Base-by-base conservation (phyloP, 2,888 invertebrate species). In the Ichneumoninae sp. region DNA sequence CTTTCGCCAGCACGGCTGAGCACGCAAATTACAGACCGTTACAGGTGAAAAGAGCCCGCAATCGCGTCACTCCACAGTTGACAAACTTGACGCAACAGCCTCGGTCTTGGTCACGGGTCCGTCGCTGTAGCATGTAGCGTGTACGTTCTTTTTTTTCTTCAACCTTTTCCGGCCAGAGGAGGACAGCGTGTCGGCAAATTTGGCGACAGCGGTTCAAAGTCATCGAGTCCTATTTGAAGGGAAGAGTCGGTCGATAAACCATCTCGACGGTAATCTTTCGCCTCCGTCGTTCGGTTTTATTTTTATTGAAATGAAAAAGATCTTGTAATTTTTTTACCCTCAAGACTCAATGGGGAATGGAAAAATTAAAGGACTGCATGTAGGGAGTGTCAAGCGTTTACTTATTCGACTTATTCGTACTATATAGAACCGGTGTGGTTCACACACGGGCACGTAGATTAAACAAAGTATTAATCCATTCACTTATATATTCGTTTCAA, bases 11-110 rank as follows among this genome's bases (percentile, higher is more conserved):
- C 30, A 62, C 71, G 82, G 79, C 80, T 82, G 70, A 82, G 26
- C 79, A 84, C 78, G 76, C 82, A 86, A 86, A 88, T 88, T 87
- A 86, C 79, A 78, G 74, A 79, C 62, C 76, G 76, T 60, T 72
- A 71, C 81, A 66, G 82, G 83, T 82, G 85, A 78, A 83, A 82
- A 79, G 76, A 65, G 50, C 47, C 47, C 44, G 66, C 44, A 44
- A 62, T 40, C 62, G 54, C 65, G 66, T 71, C 40, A 57, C 10
- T 33, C 19, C 36, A 54, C 33, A 22, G 57, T 57, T 33, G 26
- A 62, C 30, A 33, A 26, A 62, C 33, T 16, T n/a, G 30, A 16
- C 16, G 52, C 62, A 33, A 62, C 62, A 16, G 6, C 13, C 30
- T 33, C 30, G 30, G 16, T 30, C 33, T n/a, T 33, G 57, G 22